A percentile compares a stretch with the other conserved stretches of the same genome.
phyloP scores from a whole-genome alignment of 2,888 invertebrate species.

The Galerucella nymphaeae region DNA sequence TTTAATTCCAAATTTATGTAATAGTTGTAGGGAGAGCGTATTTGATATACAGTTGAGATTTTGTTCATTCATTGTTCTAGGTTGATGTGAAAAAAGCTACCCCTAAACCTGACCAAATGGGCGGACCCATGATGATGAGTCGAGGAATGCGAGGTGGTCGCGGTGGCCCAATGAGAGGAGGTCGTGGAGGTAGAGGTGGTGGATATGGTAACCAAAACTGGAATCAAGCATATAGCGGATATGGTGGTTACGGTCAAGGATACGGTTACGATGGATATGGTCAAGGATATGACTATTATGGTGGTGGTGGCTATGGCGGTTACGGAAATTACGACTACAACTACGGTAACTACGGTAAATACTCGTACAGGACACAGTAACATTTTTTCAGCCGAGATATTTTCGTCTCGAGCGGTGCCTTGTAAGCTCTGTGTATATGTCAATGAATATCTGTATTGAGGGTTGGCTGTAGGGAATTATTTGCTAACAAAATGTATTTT shows the following conservation, averaged over 20 bases:
- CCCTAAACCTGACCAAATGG: constrained; percentile 84
- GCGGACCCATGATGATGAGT: constrained; percentile 63
- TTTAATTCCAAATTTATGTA: no score
- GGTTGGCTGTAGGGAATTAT: constrained; percentile 28
- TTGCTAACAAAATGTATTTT: background rate
- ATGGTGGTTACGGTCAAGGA: constrained; percentile 47
- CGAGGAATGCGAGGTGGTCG: constrained; percentile 77
- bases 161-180: constrained; percentile 77
- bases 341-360: constrained; percentile 87
- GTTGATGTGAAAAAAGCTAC: constrained; percentile 96
- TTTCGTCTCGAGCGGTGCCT: constrained; percentile 30
- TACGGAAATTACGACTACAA: constrained; percentile 86
- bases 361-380: constrained; percentile 59
- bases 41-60: background rate
- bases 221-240: constrained; percentile 73
- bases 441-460: constrained; percentile 22
- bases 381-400: constrained; percentile 29
- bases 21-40: background rate
- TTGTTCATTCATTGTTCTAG: constrained; percentile 60
- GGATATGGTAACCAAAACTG: constrained; percentile 73
- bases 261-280: constrained; percentile 73
- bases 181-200: constrained; percentile 71
- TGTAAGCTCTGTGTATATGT: constrained; percentile 39
- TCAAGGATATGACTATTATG: constrained; percentile 72
- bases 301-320: constrained; percentile 78